These are phyloP conservation scores for Bugula neritina DNA, from an alignment of 2,888 invertebrate species.

Conservation along the genomic window DNA sequence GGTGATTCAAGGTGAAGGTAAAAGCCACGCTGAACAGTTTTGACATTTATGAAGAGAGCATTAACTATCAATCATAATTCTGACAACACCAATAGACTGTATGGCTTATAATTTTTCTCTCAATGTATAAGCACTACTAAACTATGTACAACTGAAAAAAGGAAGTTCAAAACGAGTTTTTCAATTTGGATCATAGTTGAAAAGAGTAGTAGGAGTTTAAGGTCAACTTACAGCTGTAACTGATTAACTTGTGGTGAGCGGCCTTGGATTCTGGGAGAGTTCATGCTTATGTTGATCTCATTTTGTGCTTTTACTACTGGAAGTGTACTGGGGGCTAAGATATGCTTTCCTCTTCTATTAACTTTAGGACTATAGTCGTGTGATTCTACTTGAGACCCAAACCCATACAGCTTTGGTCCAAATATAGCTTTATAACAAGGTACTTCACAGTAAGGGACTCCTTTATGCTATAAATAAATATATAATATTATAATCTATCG, in stretches of 20 bases:
- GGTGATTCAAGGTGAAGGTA: too few relatives aligned
- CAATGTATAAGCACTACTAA: too few relatives aligned
- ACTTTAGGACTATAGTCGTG: slow-evolving; percentile 53
- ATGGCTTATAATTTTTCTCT: too few relatives aligned
- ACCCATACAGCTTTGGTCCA: slow-evolving; percentile 75
- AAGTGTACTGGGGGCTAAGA: not conserved
- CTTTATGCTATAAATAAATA: slow-evolving; percentile 63
- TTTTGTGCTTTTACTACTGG: not conserved
- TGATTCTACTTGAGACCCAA: slow-evolving; percentile 74
- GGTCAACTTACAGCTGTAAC: slow-evolving; percentile 10
- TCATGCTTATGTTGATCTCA: slow-evolving; percentile 2
- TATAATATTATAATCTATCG: not conserved
- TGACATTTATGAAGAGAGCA: too few relatives aligned
- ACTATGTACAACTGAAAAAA: too few relatives aligned
- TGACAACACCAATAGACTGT: too few relatives aligned
- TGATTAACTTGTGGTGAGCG: not conserved
- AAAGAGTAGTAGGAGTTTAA: too few relatives aligned
- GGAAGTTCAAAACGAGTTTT: too few relatives aligned
- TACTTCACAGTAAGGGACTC: slow-evolving; percentile 76
- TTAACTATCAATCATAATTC: too few relatives aligned
- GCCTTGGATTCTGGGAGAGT: not conserved
- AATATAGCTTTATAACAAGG: slow-evolving; percentile 77
- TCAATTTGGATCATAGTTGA: too few relatives aligned
- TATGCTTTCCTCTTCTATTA: not conserved
- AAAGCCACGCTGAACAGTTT: too few relatives aligned